Evolutionary conservation across 2,888 invertebrate genomes (phyloP).

Genomic region (Dasypolia templi): DNA sequence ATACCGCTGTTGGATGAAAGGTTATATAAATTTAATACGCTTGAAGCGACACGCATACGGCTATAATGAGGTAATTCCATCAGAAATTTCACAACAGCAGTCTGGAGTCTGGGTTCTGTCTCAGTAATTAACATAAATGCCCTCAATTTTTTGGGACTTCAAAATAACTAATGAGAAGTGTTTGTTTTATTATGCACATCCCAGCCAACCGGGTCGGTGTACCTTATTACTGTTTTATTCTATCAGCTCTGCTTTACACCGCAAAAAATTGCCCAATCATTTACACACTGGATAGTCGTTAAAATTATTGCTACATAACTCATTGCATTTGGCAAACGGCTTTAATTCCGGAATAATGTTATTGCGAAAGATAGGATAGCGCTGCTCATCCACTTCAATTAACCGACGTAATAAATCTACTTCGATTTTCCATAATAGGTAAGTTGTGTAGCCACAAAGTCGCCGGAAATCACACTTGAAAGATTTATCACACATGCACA

Average conservation of each 20-base stretch:
- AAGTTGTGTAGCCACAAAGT: too few relatives aligned
- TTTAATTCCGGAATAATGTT: neutral
- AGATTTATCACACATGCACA: neutral
- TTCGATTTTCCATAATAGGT: neutral
- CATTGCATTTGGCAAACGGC: neutral
- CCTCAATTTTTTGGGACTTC: neutral
- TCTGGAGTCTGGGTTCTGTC: neutral
- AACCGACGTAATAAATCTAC: neutral
- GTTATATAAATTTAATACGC: too few relatives aligned
- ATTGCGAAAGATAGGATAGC: neutral
- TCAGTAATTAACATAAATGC: neutral
- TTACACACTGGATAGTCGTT: neutral
- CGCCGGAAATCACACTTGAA: neutral
- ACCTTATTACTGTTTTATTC: neutral
- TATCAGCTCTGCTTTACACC: neutral
- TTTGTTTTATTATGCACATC: too few relatives aligned
- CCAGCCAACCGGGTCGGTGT: neutral
- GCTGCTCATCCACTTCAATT: neutral
- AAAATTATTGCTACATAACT: neutral
- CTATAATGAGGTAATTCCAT: neutral
- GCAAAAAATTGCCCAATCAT: neutral
- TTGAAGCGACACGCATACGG: neutral
- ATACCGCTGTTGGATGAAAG: slow-evolving; percentile 91
- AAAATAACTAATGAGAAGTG: neutral
- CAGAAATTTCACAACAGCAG: neutral